A percentile compares a stretch with the other conserved stretches of the same genome.
These are phyloP conservation scores for Rhadina sibilatrix DNA, from an alignment of 2,113 vertebrate genomes.

Conservation along the genomic window DNA sequence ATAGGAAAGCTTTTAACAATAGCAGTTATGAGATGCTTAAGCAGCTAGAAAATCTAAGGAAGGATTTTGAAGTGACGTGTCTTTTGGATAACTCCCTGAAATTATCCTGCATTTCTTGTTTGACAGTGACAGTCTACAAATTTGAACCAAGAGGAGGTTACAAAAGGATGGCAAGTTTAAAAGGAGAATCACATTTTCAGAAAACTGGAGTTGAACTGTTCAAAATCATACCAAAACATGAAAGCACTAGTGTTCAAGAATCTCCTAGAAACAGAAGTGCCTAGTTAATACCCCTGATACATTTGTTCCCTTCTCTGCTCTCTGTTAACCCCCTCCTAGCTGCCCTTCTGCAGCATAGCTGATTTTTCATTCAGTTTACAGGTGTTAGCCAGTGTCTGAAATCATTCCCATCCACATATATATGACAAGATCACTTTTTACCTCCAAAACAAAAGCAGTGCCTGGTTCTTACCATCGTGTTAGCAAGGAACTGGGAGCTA, in stretches of 20 bases:
- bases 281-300: not conserved
- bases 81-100: not conserved
- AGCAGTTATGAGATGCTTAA: too few species aligned
- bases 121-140: not conserved
- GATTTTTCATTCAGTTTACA: not conserved
- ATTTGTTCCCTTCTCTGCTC: not conserved
- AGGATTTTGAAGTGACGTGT: too few species aligned
- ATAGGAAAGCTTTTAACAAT: too few species aligned
- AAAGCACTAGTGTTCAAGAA: not conserved
- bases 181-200: not conserved
- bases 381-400: not conserved
- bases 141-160: not conserved
- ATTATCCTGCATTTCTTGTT: not conserved
- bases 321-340: not conserved
- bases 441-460: not conserved
- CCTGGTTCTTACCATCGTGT: not conserved
- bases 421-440: not conserved
- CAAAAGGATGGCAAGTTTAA: not conserved
- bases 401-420: not conserved
- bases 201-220: not conserved
- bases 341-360: not conserved
- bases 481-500: not conserved
- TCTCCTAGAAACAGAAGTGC: not conserved
- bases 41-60: too few species aligned
- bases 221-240: not conserved